phyloP scores from a whole-genome alignment of 2,888 invertebrate species.

The Villa cingulata region DNA sequence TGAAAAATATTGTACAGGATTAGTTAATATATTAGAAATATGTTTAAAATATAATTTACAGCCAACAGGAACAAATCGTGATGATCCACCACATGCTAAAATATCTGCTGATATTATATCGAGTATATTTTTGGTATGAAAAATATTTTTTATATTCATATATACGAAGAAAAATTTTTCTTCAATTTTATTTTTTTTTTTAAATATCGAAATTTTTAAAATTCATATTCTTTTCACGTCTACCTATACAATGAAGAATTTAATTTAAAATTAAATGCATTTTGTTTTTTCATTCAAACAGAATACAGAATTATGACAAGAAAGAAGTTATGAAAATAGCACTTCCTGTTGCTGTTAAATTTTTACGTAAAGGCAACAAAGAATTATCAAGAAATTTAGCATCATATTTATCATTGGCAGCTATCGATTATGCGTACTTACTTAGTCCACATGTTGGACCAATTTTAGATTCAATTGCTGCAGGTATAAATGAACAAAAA shows the following conservation, averaged over 20 bases:
- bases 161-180: too few species aligned
- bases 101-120: slow-evolving; percentile 91
- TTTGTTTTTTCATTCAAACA: too few species aligned
- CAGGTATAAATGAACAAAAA: too few species aligned
- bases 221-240: too few species aligned
- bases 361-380: slow-evolving; percentile 77
- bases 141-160: neutral
- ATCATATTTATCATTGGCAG: slow-evolving; percentile 81
- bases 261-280: too few species aligned
- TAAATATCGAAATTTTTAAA: too few species aligned
- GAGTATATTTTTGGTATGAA: slow-evolving; percentile 72
- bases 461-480: slow-evolving; percentile 80
- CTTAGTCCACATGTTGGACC: slow-evolving; percentile 77
- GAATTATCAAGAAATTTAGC: slow-evolving; percentile 83
- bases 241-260: too few species aligned
- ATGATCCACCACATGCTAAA: slow-evolving; percentile 91
- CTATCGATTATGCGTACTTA: slow-evolving; percentile 76
- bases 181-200: too few species aligned
- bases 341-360: slow-evolving; percentile 81
- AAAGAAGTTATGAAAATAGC: slow-evolving; percentile 47
- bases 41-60: slow-evolving; percentile 81
- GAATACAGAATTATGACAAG: slow-evolving; percentile 45
- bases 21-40: slow-evolving; percentile 73
- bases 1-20: slow-evolving; percentile 68
- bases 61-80: slow-evolving; percentile 52